A percentile compares a stretch with the other conserved stretches of the same genome.
Conservation (phyloP, 2,888 invertebrate genomes). For the Adela reaumurella region DNA sequence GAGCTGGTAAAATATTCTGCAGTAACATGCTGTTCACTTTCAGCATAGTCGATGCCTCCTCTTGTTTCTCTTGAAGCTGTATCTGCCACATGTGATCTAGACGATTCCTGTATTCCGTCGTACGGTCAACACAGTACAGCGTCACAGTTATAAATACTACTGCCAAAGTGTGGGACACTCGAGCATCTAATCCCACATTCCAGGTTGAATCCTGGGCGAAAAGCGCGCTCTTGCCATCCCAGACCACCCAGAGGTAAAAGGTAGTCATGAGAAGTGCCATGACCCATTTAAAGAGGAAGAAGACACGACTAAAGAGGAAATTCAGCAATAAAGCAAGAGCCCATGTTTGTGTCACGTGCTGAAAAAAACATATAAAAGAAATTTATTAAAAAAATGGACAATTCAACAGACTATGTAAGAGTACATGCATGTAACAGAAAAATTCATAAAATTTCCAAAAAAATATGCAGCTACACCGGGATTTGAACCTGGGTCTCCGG, state of each 20-base stretch:
- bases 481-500: too few relatives aligned
- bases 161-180: constrained; percentile 69
- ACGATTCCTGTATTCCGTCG: constrained; percentile 85
- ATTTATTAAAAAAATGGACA: constrained; percentile 1
- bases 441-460: constrained; percentile 1
- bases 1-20: constrained; percentile 88
- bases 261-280: constrained; percentile 63
- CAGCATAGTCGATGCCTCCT: constrained; percentile 81
- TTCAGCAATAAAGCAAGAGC: constrained; percentile 63
- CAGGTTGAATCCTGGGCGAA: constrained; percentile 62
- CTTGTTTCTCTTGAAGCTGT: constrained; percentile 76
- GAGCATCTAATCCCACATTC: constrained; percentile 65
- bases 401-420: not conserved
- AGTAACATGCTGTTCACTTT: constrained; percentile 85
- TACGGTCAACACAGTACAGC: constrained; percentile 81
- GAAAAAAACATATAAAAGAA: constrained; percentile 11
- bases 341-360: constrained; percentile 77
- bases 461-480: constrained; percentile 1
- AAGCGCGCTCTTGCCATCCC: constrained; percentile 54
- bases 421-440: constrained; percentile 3
- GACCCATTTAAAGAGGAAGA: constrained; percentile 75
- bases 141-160: constrained; percentile 71
- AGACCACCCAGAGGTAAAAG: constrained; percentile 67
- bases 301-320: constrained; percentile 81
- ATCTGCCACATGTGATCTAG: constrained; percentile 72